These are phyloP conservation scores for Drosophila quadrilineata DNA, from an alignment of 1,140 invertebrate species.

Conservation along the genomic window DNA sequence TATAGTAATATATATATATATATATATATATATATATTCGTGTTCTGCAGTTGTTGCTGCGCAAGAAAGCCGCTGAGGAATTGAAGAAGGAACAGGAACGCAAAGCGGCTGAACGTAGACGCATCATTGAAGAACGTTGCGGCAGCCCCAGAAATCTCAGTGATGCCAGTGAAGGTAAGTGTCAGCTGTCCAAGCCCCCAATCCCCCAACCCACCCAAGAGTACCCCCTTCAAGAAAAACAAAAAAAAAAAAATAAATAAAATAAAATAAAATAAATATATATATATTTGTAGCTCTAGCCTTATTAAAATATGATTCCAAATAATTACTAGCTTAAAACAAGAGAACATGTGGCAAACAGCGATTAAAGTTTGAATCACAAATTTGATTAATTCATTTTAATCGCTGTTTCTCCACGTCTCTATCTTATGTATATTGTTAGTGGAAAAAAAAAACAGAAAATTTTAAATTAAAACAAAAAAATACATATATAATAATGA, in stretches of 20 bases:
- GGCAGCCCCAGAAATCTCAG: constrained; percentile 95
- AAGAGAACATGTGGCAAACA: too few species aligned
- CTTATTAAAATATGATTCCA: not conserved
- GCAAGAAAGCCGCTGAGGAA: constrained; percentile 99
- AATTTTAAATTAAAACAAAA: not conserved
- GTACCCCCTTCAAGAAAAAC: not conserved
- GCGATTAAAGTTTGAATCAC: too few species aligned
- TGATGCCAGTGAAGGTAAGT: constrained; percentile 94
- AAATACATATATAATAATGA: constrained; percentile 15
- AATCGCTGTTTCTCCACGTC: too few species aligned
- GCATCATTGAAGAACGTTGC: constrained; percentile 97
- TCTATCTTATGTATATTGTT: too few species aligned
- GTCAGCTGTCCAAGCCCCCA: constrained; percentile 38
- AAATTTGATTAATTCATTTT: too few species aligned
- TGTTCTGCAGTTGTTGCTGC: constrained; percentile 94
- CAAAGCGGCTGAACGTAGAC: constrained; percentile 98
- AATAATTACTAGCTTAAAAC: too few species aligned
- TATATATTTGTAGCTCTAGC: not conserved
- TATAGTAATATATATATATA: not conserved
- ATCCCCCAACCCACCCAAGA: too few species aligned
- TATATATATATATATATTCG: not conserved
- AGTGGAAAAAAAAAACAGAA: too few species aligned
- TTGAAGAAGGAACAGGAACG: constrained; percentile 99
- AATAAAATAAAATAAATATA: constrained; percentile 1
- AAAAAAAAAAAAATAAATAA: not conserved